Percentiles rank a stretch among this genome's conserved stretches.
phyloP scores from a whole-genome alignment of 2,113 vertebrate genomes.

The Hucho hucho region DNA sequence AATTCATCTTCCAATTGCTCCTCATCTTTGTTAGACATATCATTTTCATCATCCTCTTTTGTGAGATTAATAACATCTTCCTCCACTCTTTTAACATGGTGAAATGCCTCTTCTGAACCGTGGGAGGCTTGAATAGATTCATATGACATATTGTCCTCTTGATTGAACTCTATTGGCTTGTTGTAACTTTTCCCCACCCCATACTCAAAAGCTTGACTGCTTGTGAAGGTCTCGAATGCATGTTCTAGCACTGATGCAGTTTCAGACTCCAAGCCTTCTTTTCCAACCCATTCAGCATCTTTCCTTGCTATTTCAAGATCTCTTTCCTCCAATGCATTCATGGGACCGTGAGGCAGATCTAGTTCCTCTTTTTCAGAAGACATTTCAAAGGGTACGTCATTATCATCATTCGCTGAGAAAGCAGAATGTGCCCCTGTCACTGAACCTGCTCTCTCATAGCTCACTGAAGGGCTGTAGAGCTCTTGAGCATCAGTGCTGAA shows the following conservation, averaged over 20 bases:
- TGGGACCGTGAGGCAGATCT: not conserved
- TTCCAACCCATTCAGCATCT: slow-evolving; percentile 7
- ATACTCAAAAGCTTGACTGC: slow-evolving; percentile 41
- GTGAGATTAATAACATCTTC: slow-evolving; percentile 12
- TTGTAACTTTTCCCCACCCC: slow-evolving; percentile 27
- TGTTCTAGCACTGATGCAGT: slow-evolving; percentile 33
- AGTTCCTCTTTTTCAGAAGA: slow-evolving; percentile 23
- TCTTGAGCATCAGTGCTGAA: slow-evolving; percentile 7
- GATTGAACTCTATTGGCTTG: slow-evolving; percentile 2
- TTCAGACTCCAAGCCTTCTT: slow-evolving; percentile 45
- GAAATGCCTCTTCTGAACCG: not conserved
- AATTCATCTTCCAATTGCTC: slow-evolving; percentile 33
- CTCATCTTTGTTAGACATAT: not conserved
- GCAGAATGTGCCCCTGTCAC: not conserved
- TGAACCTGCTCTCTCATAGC: not conserved
- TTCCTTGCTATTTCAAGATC: not conserved
- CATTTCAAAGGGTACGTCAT: not conserved
- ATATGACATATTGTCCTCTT: slow-evolving; percentile 14
- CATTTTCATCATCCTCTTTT: not conserved
- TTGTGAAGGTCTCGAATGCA: slow-evolving; percentile 34
- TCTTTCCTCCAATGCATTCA: slow-evolving; percentile 16
- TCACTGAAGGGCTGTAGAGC: not conserved
- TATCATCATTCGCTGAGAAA: slow-evolving; percentile 19
- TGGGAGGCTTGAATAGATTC: not conserved
- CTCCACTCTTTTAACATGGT: not conserved